Evolutionary conservation across 1,140 invertebrate species (phyloP), one percentile per base, ranked within the genome.

Genomic region (Drosophila rufa): DNA sequence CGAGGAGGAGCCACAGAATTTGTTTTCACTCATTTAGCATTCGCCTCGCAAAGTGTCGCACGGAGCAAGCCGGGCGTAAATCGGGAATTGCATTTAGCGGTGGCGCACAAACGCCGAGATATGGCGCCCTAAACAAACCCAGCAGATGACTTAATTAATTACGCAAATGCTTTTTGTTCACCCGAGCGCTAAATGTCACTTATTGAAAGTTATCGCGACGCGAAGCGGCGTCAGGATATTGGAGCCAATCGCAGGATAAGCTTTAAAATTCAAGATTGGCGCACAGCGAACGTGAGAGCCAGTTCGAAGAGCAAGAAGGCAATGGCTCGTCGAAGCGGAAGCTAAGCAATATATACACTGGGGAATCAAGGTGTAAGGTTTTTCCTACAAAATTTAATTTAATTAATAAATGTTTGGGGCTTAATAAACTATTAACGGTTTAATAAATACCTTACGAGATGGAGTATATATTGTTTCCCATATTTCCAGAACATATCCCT

Each of bases 81-180:
- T 43, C 27, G 69, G 53, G 69, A 73, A 73, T 73, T 73, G 69
- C 69, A 73, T 73, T 73, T 59, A 30, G 36, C 45, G 67, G 45
- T 60, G 55, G 38, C 67, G 22, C 68, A 59, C 67, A 27, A 68
- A 55, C 46, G n/a, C 53, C 43, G 25, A 43, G 45, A 73, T 73
- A 73, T 73, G 33, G 51, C 60, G 53, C 53, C 40, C 51, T 57
- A 76, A 76, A 56, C 56, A 68, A 78, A 70, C 58, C 53, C 43
- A 46, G 50, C 55, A 71, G 78, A 76, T 67, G 68, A 61, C 68
- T 75, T 79, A 75, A 87, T 87, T 86, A 86, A 82, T 78, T 89
- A 61, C 64, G 67, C 60, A 79, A 76, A 82, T 76, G 57, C 27
- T 79, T 75, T 62, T 60, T 59, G 51, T 75, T 57, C 61, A 70